Conservation (phyloP, 2,797 vertebrate genomes). For the Melanotaenia parkinsoni region DNA sequence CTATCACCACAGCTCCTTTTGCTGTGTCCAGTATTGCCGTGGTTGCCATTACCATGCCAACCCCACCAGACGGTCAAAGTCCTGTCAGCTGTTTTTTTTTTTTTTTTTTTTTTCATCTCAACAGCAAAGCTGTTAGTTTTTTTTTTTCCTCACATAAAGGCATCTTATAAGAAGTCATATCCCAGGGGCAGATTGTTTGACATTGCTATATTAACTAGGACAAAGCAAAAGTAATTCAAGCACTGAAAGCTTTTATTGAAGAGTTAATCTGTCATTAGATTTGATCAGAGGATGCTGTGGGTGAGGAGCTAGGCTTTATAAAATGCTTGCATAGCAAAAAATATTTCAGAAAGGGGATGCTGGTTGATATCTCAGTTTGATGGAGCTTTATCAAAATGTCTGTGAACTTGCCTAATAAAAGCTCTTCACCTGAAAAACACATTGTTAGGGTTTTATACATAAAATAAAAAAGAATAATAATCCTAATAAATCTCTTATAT, state of each 20-base stretch:
- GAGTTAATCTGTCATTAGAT: constrained; percentile 5
- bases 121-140: constrained; percentile 36
- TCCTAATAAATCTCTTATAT: neutral
- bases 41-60: constrained; percentile 64
- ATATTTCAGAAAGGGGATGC: constrained; percentile 10
- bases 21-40: constrained; percentile 44
- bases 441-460: neutral
- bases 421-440: neutral
- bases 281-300: constrained; percentile 15
- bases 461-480: neutral
- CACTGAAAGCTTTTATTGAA: neutral
- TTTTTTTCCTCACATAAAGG: constrained; percentile 7
- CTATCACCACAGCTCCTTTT: constrained; percentile 42
- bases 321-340: constrained; percentile 9
- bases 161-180: constrained; percentile 3
- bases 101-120: constrained; percentile 21
- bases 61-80: constrained; percentile 63
- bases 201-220: neutral
- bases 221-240: constrained; percentile 10
- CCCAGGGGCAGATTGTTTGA: neutral
- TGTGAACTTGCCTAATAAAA: neutral
- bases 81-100: constrained; percentile 29
- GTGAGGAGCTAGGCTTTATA: constrained; percentile 8
- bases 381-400: constrained; percentile 16
- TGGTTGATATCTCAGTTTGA: constrained; percentile 1